These are phyloP conservation scores for Gortyna flavago DNA, from an alignment of 2,888 invertebrate species.

Conservation along the genomic window DNA sequence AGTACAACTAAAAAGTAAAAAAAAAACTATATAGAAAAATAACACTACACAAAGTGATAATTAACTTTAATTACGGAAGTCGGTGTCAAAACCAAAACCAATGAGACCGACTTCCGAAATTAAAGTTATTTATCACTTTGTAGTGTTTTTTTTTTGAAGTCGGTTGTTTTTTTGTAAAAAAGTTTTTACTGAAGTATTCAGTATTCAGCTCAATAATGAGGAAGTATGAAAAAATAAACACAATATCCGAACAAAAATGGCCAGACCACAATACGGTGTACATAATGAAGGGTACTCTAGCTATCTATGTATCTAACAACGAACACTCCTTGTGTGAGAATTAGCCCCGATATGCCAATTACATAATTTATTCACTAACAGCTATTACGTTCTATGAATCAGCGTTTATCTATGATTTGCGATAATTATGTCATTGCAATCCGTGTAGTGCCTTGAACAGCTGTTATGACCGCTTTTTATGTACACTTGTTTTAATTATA, in stretches of 20 bases:
- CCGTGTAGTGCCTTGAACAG: constrained; percentile 36
- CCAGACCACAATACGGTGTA: not conserved
- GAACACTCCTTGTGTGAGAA: not conserved
- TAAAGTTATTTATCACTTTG: too few species aligned
- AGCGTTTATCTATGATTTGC: constrained; percentile 16
- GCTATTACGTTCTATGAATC: constrained; percentile 16
- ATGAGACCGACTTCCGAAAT: too few species aligned
- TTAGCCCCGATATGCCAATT: constrained; percentile 4
- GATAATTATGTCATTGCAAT: constrained; percentile 52
- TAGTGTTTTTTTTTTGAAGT: too few species aligned
- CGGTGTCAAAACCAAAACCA: too few species aligned
- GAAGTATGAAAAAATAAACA: not conserved
- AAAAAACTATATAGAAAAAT: too few species aligned
- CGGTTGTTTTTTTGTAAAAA: too few species aligned
- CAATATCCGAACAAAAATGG: not conserved
- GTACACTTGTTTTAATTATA: constrained; percentile 18
- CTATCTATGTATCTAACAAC: not conserved
- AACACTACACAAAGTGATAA: too few species aligned
- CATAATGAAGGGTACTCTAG: too few species aligned
- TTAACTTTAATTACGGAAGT: too few species aligned
- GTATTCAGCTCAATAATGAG: not conserved
- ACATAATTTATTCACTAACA: constrained; percentile 1
- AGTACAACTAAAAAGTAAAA: too few species aligned
- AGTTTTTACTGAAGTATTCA: not conserved
- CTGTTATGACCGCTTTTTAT: constrained; percentile 23